Base-by-base conservation (phyloP, 35 echinoderm and acorn worm species). In the Patiria miniata region DNA sequence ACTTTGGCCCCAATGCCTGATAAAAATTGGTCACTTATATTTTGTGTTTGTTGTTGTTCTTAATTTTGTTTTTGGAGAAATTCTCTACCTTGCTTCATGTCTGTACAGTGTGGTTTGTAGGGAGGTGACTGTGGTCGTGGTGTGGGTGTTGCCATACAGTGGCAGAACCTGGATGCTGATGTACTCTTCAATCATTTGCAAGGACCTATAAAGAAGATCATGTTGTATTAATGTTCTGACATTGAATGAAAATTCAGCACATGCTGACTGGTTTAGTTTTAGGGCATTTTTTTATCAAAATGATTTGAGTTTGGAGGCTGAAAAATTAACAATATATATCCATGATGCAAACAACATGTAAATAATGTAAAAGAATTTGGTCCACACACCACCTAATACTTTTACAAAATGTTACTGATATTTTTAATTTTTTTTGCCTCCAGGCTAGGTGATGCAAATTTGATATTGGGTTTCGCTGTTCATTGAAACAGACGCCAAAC, bases 121-220 rank as follows among this genome's bases (percentile, higher is more conserved):
- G 22, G 95, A 97, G 73, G 95, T 94, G 0, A 97, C 95, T 14
- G 95, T 91, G 42, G 95, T 97, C 57, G 95, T 97, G 33, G 95
- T 97, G 52, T 97, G 95, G 16, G 92, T 93, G 76, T 97, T 97
- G 19, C 91, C 95, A 91, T 97, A 97, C 84, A 93, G 58, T 34
- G 95, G 91, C 39, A 97, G 65, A 5, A 97, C 95, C 61, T 89
- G 80, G 16, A 86, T 34, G 14, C 79, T 57, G 80, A 97, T 97
- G 50, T 88, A 97, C n/a, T 94, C 88, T 54, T 97, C 95, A 81
- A 97, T 85, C 39, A 86, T 91, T 37, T 85, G 58, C 42, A 97
- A 39, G 21, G 95, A 93, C 58, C 95, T 97, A 87, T 1, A 92
- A 69, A 21, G 77, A 73, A 77, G 23, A 79, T 9, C 10, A 17